Base-by-base conservation (phyloP, 2,888 invertebrate species). In the Drosophila fulvimacula region DNA sequence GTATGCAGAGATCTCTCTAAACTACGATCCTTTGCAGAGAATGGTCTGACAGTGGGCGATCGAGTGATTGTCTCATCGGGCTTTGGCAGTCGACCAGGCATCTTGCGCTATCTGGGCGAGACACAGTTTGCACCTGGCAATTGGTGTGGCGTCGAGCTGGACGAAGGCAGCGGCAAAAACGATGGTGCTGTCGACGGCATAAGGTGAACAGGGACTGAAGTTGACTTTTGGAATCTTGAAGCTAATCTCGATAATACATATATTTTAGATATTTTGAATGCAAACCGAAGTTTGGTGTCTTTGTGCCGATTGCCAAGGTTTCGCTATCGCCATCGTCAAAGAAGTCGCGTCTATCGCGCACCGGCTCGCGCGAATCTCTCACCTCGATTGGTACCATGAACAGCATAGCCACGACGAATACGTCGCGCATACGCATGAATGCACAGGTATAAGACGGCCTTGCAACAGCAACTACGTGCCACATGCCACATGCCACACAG, bases 121-220 rank as follows among this genome's bases (percentile, higher is more conserved):
- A 97, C 98, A 36, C 96, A 97, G 88, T 99, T 99, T 92, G 98
- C 98, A 1, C 93, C 95, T 38, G 99, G 99, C 38, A 95, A 97
- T 82, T 99, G 98, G 98, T 98, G 97, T 72, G 99, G 99, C 27
- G 96, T 99, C 21, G 98, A 99, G 92, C 94, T 99, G 80, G 98
- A 98, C 91, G 98, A 98, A 78, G 96, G 97, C 1, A 93, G 96
- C 68, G 99, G 99, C 59, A 99, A 99, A 93, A 99, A 99, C 92
- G 98, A 99, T 91, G 99, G 99, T 65, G 95, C 97, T 55, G 98
- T 99, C 36, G 97, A 96, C 77, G 98, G 97, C 61, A 96, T 96
- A 93, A 96, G 97, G 98, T 98, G 30, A 15, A 46, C 17, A 9
- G 1, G 24, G 15, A 3, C 0, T 5, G 9, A 39, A n/a, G 38